phyloP scores from a whole-genome alignment of 1,140 invertebrate genomes.

The Cryptotermes secundus region DNA sequence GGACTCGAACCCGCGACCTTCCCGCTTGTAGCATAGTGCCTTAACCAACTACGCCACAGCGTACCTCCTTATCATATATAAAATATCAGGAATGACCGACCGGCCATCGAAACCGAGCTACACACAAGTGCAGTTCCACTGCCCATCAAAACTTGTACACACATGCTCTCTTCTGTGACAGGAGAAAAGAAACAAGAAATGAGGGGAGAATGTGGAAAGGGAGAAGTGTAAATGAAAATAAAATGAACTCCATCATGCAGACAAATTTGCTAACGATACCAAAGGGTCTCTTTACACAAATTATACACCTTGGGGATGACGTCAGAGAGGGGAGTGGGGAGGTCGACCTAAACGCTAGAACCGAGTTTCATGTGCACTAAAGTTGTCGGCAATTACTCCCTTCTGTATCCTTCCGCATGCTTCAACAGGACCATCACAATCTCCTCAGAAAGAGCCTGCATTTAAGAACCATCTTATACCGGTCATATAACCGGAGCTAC shows the following conservation, averaged over 20 bases:
- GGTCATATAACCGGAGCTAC: neutral
- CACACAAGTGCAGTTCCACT: too few species aligned
- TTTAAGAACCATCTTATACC: neutral
- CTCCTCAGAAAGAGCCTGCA: neutral
- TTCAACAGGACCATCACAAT: conserved; percentile 3
- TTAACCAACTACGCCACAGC: too few species aligned
- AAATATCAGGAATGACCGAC: too few species aligned
- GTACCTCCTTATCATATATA: too few species aligned
- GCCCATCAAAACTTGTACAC: too few species aligned
- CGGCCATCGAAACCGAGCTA: too few species aligned
- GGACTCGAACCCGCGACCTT: too few species aligned
- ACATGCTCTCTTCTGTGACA: neutral
- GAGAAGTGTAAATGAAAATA: neutral
- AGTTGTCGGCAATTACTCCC: conserved; percentile 13
- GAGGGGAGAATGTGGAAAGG: neutral
- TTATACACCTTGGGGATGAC: conserved; percentile 2
- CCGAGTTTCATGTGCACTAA: neutral
- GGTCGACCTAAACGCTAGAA: neutral
- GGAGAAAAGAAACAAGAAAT: neutral
- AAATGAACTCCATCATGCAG: conserved; percentile 7
- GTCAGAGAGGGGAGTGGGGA: neutral
- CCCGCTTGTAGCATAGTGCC: too few species aligned
- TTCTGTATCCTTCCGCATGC: neutral
- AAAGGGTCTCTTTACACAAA: conserved; percentile 2
- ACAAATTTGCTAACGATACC: neutral